Conservation (phyloP, 2,888 invertebrate species). For the Metellina segmentata region DNA sequence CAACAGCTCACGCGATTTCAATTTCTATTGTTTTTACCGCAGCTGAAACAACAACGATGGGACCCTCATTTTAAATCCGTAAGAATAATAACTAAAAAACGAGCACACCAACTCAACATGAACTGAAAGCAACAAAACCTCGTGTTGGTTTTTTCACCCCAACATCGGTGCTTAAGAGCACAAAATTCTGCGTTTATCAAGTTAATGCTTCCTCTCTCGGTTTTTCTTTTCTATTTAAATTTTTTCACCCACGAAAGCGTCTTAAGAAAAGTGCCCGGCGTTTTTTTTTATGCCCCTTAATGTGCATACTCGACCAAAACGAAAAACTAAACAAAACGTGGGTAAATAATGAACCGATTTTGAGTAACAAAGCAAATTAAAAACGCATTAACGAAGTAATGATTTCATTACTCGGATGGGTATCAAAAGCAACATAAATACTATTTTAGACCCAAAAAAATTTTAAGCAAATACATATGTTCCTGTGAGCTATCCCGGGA, state of each 20-base stretch:
- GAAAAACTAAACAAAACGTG: neutral
- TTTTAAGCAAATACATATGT: neutral
- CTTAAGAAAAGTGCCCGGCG: constrained; percentile 5
- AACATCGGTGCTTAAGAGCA: neutral
- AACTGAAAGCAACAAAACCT: neutral
- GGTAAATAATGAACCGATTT: constrained; percentile 52
- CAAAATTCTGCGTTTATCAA: constrained; percentile 34
- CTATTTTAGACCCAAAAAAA: neutral
- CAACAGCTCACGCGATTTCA: too few species aligned
- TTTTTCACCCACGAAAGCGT: neutral
- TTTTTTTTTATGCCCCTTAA: constrained; percentile 21
- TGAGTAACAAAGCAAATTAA: constrained; percentile 65
- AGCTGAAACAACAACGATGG: too few species aligned
- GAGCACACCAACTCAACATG: neutral
- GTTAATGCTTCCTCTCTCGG: constrained; percentile 2
- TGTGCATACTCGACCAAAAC: neutral
- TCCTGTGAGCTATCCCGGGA: too few species aligned
- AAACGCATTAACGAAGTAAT: constrained; percentile 64
- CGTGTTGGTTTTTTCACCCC: neutral
- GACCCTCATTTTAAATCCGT: too few species aligned
- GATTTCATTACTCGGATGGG: constrained; percentile 61
- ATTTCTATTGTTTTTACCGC: too few species aligned
- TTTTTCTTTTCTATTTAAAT: neutral
- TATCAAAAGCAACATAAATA: constrained; percentile 24
- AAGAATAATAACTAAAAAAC: neutral